These are phyloP conservation scores for Meteorus colon DNA, from an alignment of 2,888 invertebrate species.

Conservation along the genomic window DNA sequence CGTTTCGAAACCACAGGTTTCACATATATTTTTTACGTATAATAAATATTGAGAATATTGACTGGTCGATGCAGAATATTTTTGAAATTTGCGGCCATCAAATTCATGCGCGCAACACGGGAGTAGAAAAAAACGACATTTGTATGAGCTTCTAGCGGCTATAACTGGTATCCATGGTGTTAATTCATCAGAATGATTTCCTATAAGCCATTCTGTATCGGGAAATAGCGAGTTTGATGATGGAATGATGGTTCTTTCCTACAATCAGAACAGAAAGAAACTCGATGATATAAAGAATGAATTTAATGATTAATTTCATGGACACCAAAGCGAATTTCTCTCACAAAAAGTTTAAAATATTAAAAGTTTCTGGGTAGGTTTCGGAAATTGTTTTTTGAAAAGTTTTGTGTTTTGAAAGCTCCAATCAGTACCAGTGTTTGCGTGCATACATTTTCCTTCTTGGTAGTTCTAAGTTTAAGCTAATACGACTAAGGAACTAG, in stretches of 20 bases:
- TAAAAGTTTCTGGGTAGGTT: too few relatives aligned
- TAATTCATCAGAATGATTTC: conserved; percentile 99
- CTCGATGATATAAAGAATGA: conserved; percentile 22
- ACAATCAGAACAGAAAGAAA: conserved; percentile 42
- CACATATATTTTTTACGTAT: conserved; percentile 79
- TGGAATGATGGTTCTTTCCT: conserved; percentile 82
- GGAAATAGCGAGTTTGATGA: conserved; percentile 80
- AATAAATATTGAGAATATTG: conserved; percentile 85
- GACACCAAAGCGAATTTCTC: too few relatives aligned
- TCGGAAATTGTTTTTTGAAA: too few relatives aligned
- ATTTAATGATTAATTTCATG: background rate
- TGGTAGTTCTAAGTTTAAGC: too few relatives aligned
- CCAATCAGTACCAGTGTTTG: too few relatives aligned
- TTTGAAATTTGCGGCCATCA: conserved; percentile 87
- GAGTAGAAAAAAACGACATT: conserved; percentile 88
- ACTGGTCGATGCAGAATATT: conserved; percentile 81
- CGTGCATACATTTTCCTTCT: too few relatives aligned
- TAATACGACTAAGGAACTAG: too few relatives aligned
- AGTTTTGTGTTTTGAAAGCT: too few relatives aligned
- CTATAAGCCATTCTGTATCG: conserved; percentile 93
- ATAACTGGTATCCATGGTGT: conserved; percentile 98
- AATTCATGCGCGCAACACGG: conserved; percentile 98
- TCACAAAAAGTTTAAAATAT: too few relatives aligned
- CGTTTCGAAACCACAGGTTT: conserved; percentile 84
- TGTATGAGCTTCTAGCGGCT: conserved; percentile 84